Percentiles rank a stretch among this genome's conserved stretches.
These are phyloP conservation scores for Grapholita molesta DNA, from an alignment of 1,140 invertebrate species.

Conservation along the genomic window DNA sequence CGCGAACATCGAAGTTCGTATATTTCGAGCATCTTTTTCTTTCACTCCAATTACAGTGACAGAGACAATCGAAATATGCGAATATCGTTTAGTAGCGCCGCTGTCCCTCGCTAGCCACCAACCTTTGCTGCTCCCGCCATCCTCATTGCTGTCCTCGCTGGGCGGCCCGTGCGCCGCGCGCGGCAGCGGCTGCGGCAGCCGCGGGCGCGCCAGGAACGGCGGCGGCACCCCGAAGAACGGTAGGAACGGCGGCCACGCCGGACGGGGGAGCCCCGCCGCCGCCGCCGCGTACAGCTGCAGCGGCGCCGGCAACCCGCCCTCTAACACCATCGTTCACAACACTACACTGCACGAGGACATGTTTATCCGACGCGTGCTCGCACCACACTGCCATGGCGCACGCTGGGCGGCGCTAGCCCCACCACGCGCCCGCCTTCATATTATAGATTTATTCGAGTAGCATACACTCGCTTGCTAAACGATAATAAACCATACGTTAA, in stretches of 20 bases:
- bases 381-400: constrained; percentile 67
- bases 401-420: constrained; percentile 57
- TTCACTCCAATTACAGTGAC: too few species aligned
- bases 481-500: constrained; percentile 68
- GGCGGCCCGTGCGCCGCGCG: constrained; percentile 71
- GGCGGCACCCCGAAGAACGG: constrained; percentile 79
- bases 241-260: constrained; percentile 78
- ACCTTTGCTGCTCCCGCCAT: constrained; percentile 77
- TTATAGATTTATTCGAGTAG: constrained; percentile 76
- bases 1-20: too few species aligned
- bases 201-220: constrained; percentile 65
- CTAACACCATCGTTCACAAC: constrained; percentile 62
- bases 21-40: too few species aligned
- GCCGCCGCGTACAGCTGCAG: constrained; percentile 80
- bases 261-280: constrained; percentile 75
- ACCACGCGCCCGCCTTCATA: constrained; percentile 70
- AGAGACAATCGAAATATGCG: too few species aligned
- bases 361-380: constrained; percentile 33
- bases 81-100: too few species aligned
- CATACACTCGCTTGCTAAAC: constrained; percentile 50
- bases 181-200: constrained; percentile 57
- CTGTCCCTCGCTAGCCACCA: constrained; percentile 26
- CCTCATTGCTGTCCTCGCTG: constrained; percentile 80
- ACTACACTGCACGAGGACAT: constrained; percentile 27
- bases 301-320: constrained; percentile 77